Percentiles rank a stretch among this genome's conserved stretches.
Evolutionary conservation across 2,888 invertebrate species (phyloP).

Genomic region (Conomelus anceps): DNA sequence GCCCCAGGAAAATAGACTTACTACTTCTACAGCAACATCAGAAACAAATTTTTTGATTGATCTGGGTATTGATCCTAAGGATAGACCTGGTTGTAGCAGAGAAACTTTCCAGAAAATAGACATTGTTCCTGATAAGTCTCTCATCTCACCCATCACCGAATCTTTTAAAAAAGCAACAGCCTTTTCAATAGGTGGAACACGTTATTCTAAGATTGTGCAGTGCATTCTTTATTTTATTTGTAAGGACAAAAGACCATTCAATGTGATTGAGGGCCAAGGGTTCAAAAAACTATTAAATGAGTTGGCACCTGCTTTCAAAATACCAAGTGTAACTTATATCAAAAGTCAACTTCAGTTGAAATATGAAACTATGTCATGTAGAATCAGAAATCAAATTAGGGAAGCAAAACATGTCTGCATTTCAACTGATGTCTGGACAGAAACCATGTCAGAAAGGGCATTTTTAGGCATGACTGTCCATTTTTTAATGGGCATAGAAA

Average conservation of each 20-base stretch:
- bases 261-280: slow-evolving; percentile 1
- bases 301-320: slow-evolving; percentile 10
- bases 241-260: slow-evolving; percentile 15
- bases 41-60: too few species aligned
- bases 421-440: slow-evolving; percentile 15
- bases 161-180: neutral
- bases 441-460: slow-evolving; percentile 14
- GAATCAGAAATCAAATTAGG: neutral
- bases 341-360: slow-evolving; percentile 11
- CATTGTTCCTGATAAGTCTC: too few species aligned
- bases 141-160: neutral
- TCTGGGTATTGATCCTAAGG: neutral
- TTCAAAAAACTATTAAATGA: slow-evolving; percentile 13
- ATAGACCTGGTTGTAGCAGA: too few species aligned
- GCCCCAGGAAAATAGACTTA: too few species aligned
- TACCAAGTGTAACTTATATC: neutral
- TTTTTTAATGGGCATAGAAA: neutral
- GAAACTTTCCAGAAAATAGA: neutral
- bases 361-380: slow-evolving; percentile 1
- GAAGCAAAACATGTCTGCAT: neutral
- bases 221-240: neutral
- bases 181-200: neutral
- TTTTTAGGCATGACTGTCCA: slow-evolving; percentile 14
- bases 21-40: too few species aligned
- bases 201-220: neutral